Percentiles rank a stretch among this genome's conserved stretches.
Conservation (phyloP, 2,888 invertebrate genomes). For the Acleris holmiana region DNA sequence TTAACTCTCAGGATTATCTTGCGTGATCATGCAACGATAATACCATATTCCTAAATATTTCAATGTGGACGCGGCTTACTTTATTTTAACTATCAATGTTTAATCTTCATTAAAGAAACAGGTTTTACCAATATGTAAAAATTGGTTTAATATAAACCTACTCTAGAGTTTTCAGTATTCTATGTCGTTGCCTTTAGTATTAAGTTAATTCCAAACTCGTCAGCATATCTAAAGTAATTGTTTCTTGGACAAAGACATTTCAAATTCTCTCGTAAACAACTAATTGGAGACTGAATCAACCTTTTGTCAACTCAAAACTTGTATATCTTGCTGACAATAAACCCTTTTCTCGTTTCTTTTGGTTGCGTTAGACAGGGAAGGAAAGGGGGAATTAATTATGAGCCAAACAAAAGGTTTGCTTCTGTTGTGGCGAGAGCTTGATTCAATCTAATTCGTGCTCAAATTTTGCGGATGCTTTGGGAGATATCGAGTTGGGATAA, state of each 20-base stretch:
- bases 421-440: constrained; percentile 22
- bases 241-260: constrained; percentile 26
- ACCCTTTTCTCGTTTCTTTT: constrained; percentile 8
- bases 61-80: no score
- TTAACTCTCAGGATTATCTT: no score
- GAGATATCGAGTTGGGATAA: constrained; percentile 20
- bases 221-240: constrained; percentile 12
- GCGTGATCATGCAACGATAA: no score
- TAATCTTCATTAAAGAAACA: no score
- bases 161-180: no score
- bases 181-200: no score
- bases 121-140: no score
- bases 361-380: constrained; percentile 2
- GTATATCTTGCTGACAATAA: constrained; percentile 18
- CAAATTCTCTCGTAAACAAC: constrained; percentile 19
- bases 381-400: constrained; percentile 28
- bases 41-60: no score
- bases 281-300: constrained; percentile 22
- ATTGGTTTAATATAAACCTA: no score
- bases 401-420: constrained; percentile 26
- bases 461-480: constrained; percentile 16
- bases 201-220: constrained; percentile 12
- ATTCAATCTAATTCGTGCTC: constrained; percentile 33
- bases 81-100: no score
- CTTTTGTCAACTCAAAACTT: constrained; percentile 27